phyloP scores from a whole-genome alignment of 92 coral and sea anemone genomes.

The Anthopleura xanthogrammica region DNA sequence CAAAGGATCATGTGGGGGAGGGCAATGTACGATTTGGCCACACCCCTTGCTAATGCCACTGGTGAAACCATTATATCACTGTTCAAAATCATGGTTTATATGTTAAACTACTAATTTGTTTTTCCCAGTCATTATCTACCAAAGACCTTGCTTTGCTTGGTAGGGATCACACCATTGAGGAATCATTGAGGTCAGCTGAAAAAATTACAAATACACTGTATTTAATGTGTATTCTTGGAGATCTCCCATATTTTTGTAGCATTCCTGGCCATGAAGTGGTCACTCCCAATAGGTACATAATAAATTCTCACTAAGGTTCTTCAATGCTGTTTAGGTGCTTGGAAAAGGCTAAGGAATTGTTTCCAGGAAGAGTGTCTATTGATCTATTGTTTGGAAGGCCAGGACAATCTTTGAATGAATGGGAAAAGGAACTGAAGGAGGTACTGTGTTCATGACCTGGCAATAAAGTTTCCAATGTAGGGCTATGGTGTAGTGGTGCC shows the following conservation, averaged over 20 bases:
- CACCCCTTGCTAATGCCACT: too few relatives aligned
- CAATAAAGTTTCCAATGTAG: not conserved
- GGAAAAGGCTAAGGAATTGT: constrained; percentile 55
- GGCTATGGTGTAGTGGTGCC: too few relatives aligned
- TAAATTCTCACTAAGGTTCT: too few relatives aligned
- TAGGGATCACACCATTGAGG: constrained; percentile 65
- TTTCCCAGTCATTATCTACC: not conserved
- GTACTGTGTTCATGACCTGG: constrained; percentile 12
- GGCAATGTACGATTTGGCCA: too few relatives aligned
- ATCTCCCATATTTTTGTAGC: too few relatives aligned
- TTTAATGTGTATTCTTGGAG: too few relatives aligned
- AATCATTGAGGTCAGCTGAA: constrained; percentile 54
- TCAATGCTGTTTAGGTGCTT: constrained; percentile 36
- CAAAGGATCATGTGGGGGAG: too few relatives aligned
- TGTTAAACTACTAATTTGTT: not conserved
- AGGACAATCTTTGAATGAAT: constrained; percentile 46
- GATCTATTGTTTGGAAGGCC: constrained; percentile 82
- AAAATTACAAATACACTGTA: too few relatives aligned
- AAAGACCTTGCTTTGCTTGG: constrained; percentile 45
- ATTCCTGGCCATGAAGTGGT: too few relatives aligned
- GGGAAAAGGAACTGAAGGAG: constrained; percentile 61
- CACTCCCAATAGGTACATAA: too few relatives aligned
- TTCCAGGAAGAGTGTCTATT: constrained; percentile 75
- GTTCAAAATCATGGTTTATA: not conserved
- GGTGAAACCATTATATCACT: not conserved